These are phyloP conservation scores for Sinocyclocheilus anshuiensis DNA, from an alignment of 2,113 vertebrate genomes.

Conservation along the genomic window DNA sequence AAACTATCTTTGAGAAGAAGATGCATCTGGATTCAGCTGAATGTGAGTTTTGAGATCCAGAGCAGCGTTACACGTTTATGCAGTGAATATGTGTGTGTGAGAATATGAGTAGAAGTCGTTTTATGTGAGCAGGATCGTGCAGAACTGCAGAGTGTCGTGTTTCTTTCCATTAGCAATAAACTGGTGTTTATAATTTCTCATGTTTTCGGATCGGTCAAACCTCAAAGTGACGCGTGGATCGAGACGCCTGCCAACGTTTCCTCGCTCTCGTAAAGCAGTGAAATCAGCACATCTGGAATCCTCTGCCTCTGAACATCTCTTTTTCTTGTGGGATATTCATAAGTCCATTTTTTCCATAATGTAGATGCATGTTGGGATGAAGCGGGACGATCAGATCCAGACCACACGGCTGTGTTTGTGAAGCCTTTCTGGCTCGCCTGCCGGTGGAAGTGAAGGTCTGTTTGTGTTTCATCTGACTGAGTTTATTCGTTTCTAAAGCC, in stretches of 20 bases:
- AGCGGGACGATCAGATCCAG: neutral
- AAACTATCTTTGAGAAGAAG: neutral
- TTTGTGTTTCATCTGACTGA: neutral
- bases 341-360: neutral
- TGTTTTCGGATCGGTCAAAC: conserved; percentile 24
- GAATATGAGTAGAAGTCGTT: neutral
- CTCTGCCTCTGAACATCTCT: conserved; percentile 19
- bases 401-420: neutral
- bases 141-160: neutral
- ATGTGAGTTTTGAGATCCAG: neutral
- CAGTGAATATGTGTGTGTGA: neutral
- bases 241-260: neutral
- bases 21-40: neutral
- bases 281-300: conserved; percentile 48
- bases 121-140: neutral
- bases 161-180: conserved; percentile 46
- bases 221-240: conserved; percentile 25
- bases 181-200: conserved; percentile 45
- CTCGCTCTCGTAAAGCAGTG: conserved; percentile 11
- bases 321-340: conserved; percentile 8
- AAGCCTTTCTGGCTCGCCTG: neutral
- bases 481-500: neutral
- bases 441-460: neutral
- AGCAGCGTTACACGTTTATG: neutral
- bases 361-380: neutral